Conservation (phyloP, 2,888 invertebrate genomes). For the Rugalucina vietnamica region DNA sequence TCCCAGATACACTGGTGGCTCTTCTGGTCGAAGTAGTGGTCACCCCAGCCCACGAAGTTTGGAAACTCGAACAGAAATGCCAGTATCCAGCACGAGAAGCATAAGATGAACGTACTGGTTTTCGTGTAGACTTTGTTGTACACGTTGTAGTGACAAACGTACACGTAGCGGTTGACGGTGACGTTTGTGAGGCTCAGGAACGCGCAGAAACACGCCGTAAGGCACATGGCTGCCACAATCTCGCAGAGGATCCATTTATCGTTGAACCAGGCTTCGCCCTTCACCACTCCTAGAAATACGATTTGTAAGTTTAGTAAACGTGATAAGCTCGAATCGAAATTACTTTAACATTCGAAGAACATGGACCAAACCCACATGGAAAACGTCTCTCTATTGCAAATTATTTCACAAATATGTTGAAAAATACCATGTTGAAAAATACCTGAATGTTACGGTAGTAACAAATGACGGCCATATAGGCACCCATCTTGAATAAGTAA, state of each 20-base stretch:
- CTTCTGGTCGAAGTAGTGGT: constrained; percentile 62
- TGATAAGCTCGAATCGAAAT: too few species aligned
- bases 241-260: constrained; percentile 45
- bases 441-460: too few species aligned
- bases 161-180: constrained; percentile 58
- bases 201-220: constrained; percentile 63
- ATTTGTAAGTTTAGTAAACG: too few species aligned
- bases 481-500: too few species aligned
- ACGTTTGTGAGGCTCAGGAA: constrained; percentile 55
- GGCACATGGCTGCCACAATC: constrained; percentile 53
- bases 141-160: constrained; percentile 45
- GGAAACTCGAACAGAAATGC: constrained; percentile 52
- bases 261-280: constrained; percentile 61
- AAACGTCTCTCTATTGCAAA: too few species aligned
- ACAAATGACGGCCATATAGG: too few species aligned
- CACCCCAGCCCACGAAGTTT: constrained; percentile 64
- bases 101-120: constrained; percentile 25
- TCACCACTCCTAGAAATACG: constrained; percentile 54
- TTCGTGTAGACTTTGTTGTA: constrained; percentile 49
- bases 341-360: too few species aligned
- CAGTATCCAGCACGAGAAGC: constrained; percentile 46
- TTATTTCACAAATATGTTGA: too few species aligned
- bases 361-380: too few species aligned
- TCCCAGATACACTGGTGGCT: constrained; percentile 63
- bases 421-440: too few species aligned